Evolutionary conservation across 2,113 vertebrate genomes (phyloP).

Genomic region (Hypocryptadius cinnamomeus): DNA sequence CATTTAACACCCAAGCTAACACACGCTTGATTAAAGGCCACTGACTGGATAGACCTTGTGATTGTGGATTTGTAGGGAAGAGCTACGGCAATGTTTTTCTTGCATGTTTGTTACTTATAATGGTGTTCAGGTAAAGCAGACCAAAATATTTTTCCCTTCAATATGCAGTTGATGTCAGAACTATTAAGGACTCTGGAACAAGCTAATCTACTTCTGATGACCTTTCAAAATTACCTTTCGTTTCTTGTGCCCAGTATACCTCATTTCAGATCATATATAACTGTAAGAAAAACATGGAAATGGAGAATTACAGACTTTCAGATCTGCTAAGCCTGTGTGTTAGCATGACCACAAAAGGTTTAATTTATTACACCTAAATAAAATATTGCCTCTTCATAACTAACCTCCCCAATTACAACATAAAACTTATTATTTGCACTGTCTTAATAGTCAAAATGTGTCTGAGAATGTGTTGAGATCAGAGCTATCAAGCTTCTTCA

Average conservation of each 20-base stretch:
- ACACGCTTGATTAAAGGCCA: neutral
- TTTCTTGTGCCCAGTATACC: neutral
- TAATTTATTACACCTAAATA: neutral
- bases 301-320: neutral
- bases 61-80: neutral
- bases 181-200: neutral
- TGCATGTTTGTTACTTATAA: neutral
- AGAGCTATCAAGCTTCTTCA: neutral
- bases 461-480: neutral
- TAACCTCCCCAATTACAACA: neutral
- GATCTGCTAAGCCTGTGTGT: neutral
- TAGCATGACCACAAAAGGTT: neutral
- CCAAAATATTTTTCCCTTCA: neutral
- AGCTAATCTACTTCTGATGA: neutral
- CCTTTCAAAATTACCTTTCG: neutral
- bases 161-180: neutral
- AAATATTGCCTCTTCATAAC: neutral
- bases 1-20: neutral
- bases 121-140: neutral
- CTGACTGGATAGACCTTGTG: neutral
- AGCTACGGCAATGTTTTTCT: neutral
- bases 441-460: neutral
- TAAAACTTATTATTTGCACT: neutral
- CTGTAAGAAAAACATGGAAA: neutral
- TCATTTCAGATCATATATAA: too few species aligned